phyloP scores from a whole-genome alignment of 2,888 invertebrate species.

The Apamea epomidion region DNA sequence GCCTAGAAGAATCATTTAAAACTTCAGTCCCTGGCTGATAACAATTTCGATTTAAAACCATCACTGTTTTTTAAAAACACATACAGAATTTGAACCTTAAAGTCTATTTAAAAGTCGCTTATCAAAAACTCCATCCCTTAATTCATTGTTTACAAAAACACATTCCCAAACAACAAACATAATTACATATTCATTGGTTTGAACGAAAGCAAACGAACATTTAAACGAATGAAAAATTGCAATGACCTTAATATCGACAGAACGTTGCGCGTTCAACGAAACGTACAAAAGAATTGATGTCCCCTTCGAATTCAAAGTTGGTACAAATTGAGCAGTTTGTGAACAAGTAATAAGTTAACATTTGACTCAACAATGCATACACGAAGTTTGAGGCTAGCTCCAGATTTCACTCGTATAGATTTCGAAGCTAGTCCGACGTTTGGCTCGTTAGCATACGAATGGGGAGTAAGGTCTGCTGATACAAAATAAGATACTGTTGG shows the following conservation, averaged over 20 bases:
- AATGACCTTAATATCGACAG: conserved; percentile 25
- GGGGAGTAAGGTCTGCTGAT: neutral
- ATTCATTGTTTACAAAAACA: conserved; percentile 23
- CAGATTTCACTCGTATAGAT: conserved; percentile 1
- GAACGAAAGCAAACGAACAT: conserved; percentile 24
- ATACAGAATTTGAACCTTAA: neutral
- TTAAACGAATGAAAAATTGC: conserved; percentile 24
- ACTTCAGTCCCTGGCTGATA: neutral
- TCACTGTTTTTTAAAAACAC: neutral
- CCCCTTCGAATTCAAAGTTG: conserved; percentile 7
- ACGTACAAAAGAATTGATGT: conserved; percentile 44
- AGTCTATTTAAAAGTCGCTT: neutral
- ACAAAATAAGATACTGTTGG: neutral
- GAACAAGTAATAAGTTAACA: conserved; percentile 7
- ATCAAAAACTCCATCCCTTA: conserved; percentile 2
- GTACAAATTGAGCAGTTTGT: conserved; percentile 39
- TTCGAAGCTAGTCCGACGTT: neutral
- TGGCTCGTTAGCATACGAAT: conserved; percentile 18
- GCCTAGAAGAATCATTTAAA: neutral
- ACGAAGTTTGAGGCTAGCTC: conserved; percentile 15
- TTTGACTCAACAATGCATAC: conserved; percentile 37
- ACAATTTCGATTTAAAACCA: neutral
- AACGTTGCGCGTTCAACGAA: conserved; percentile 17
- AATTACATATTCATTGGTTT: conserved; percentile 40
- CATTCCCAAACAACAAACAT: conserved; percentile 33